These are phyloP conservation scores for Miltochrista miniata DNA, from an alignment of 2,888 invertebrate genomes.

Conservation along the genomic window DNA sequence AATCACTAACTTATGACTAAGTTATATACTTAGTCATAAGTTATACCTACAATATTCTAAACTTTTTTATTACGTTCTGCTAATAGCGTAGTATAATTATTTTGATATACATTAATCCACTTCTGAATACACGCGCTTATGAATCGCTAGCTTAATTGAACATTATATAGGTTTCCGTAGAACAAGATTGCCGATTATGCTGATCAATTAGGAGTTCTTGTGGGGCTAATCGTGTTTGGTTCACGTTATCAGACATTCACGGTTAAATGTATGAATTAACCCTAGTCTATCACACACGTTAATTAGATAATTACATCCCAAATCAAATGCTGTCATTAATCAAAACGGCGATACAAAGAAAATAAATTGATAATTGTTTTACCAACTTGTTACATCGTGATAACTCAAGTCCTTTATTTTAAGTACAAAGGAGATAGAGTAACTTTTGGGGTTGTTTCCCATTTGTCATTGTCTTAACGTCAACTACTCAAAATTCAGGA, in stretches of 20 bases:
- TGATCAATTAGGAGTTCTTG: constrained; percentile 53
- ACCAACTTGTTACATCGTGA: constrained; percentile 32
- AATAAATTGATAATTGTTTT: constrained; percentile 30
- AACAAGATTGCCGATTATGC: too few relatives aligned
- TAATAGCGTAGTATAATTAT: too few relatives aligned
- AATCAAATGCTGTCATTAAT: constrained; percentile 34
- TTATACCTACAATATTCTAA: too few relatives aligned
- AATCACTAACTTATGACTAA: too few relatives aligned
- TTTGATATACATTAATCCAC: too few relatives aligned
- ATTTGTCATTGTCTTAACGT: constrained; percentile 50
- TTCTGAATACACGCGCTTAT: constrained; percentile 26
- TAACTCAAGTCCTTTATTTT: constrained; percentile 40
- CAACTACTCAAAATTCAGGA: constrained; percentile 70
- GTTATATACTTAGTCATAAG: too few relatives aligned
- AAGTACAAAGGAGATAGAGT: constrained; percentile 52
- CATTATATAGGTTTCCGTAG: constrained; percentile 35
- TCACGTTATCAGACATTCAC: constrained; percentile 36
- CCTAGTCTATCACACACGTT: too few relatives aligned
- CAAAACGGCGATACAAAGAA: constrained; percentile 34
- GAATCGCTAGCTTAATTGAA: constrained; percentile 34
- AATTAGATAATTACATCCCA: constrained; percentile 41
- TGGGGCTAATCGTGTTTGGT: constrained; percentile 35
- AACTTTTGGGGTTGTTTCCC: constrained; percentile 49
- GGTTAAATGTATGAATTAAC: constrained; percentile 35
- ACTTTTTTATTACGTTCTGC: too few relatives aligned